Percentiles rank a stretch among this genome's conserved stretches.
phyloP scores from a whole-genome alignment of 2,797 vertebrate species.

The Hippoglossus hippoglossus region DNA sequence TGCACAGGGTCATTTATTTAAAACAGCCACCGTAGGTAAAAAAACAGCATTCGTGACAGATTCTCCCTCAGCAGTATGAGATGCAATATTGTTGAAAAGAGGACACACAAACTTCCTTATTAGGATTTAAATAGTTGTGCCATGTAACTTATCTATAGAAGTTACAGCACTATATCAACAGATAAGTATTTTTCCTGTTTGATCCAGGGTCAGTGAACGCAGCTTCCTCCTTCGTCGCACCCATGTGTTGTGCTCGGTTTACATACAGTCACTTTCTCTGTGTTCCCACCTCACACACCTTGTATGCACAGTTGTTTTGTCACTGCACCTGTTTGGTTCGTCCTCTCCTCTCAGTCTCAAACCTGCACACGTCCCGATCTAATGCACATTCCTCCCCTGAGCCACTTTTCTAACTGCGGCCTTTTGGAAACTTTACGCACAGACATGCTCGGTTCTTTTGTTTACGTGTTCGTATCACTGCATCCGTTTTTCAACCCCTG shows the following conservation, averaged over 20 bases:
- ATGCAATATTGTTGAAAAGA: background rate
- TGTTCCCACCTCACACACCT: slow-evolving; percentile 4
- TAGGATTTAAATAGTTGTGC: too few relatives aligned
- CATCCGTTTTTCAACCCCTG: background rate
- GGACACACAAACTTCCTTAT: too few relatives aligned
- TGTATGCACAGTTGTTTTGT: slow-evolving; percentile 3
- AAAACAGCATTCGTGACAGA: too few relatives aligned
- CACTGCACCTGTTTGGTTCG: background rate
- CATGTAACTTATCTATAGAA: too few relatives aligned
- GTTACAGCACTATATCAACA: background rate
- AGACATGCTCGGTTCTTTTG: slow-evolving; percentile 33
- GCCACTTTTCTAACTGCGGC: slow-evolving; percentile 6
- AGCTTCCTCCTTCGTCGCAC: slow-evolving; percentile 4
- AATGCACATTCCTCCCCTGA: too few relatives aligned
- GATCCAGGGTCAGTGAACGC: slow-evolving; percentile 7
- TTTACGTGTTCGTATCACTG: slow-evolving; percentile 8
- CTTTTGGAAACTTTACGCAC: slow-evolving; percentile 4
- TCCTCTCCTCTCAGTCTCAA: background rate
- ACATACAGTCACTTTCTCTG: slow-evolving; percentile 61
- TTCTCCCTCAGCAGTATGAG: background rate
- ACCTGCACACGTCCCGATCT: too few relatives aligned
- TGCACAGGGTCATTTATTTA: too few relatives aligned
- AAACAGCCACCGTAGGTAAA: too few relatives aligned
- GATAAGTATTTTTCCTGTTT: background rate
- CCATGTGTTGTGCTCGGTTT: slow-evolving; percentile 26